Conservation (phyloP, 2,888 invertebrate genomes). For the Trachelus stipa region DNA sequence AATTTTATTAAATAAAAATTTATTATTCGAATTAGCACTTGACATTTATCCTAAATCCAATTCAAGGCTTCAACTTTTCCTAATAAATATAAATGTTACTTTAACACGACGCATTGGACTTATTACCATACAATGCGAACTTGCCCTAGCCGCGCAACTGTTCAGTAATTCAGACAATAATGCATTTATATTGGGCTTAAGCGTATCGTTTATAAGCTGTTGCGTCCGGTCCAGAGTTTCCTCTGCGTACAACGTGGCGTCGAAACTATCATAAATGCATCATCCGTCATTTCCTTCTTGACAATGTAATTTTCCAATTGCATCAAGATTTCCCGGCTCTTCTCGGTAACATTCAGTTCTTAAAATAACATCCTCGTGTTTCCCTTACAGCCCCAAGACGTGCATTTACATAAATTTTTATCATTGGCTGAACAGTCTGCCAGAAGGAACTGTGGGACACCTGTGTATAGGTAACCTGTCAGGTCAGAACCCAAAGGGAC, state of each 20-base stretch:
- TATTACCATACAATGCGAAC: constrained; percentile 32
- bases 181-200: constrained; percentile 41
- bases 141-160: constrained; percentile 20
- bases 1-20: background rate
- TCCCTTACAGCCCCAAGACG: constrained; percentile 8
- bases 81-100: background rate
- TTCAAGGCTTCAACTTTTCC: background rate
- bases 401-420: constrained; percentile 37
- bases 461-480: constrained; percentile 21
- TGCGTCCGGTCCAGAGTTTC: constrained; percentile 32
- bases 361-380: background rate
- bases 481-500: constrained; percentile 25
- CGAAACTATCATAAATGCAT: background rate
- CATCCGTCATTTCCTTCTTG: background rate
- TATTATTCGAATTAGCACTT: background rate
- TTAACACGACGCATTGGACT: constrained; percentile 18
- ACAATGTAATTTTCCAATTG: background rate
- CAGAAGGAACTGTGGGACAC: constrained; percentile 32
- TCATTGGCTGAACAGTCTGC: constrained; percentile 13
- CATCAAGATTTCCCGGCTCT: background rate
- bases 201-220: constrained; percentile 38
- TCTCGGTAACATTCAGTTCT: background rate
- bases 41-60: background rate
- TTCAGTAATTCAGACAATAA: constrained; percentile 34
- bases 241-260: background rate